phyloP scores from a whole-genome alignment of 2,113 vertebrate species.

The Passer montanus region DNA sequence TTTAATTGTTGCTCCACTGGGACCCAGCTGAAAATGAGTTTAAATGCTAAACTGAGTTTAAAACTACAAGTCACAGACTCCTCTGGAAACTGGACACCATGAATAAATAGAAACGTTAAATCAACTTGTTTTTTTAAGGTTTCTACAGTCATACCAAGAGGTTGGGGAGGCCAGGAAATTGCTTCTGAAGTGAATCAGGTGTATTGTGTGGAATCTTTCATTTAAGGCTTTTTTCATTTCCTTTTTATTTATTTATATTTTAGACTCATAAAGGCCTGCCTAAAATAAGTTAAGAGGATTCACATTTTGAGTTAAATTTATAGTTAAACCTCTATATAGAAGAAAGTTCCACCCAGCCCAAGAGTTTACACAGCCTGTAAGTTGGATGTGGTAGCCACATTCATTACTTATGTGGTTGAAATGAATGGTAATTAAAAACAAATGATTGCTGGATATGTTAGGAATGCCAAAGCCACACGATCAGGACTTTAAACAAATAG shows the following conservation, averaged over 20 bases:
- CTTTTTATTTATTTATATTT: conserved; percentile 62
- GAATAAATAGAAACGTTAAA: conserved; percentile 79
- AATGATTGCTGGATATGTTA: conserved; percentile 62
- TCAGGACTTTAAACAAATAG: conserved; percentile 63
- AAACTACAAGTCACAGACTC: conserved; percentile 70
- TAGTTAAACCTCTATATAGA: conserved; percentile 22
- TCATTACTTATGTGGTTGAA: conserved; percentile 68
- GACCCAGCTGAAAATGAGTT: conserved; percentile 79
- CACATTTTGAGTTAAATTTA: conserved; percentile 27
- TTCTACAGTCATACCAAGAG: conserved; percentile 60
- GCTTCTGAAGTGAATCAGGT: conserved; percentile 74
- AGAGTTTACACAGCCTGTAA: conserved; percentile 27
- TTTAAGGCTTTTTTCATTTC: conserved; percentile 63
- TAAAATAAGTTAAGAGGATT: conserved; percentile 67
- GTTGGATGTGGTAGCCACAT: conserved; percentile 26
- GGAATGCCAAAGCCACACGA: conserved; percentile 66
- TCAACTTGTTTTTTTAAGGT: conserved; percentile 74
- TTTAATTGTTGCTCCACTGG: conserved; percentile 73
- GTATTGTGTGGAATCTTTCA: conserved; percentile 61
- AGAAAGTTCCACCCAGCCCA: conserved; percentile 13
- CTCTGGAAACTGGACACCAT: conserved; percentile 75
- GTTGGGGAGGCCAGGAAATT: conserved; percentile 59
- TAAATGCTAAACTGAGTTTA: conserved; percentile 80
- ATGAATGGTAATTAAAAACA: conserved; percentile 75
- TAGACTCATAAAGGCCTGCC: conserved; percentile 16